These are phyloP conservation scores for Lepeophtheirus nordmannii DNA, from an alignment of 2,888 invertebrate species.

Conservation along the genomic window DNA sequence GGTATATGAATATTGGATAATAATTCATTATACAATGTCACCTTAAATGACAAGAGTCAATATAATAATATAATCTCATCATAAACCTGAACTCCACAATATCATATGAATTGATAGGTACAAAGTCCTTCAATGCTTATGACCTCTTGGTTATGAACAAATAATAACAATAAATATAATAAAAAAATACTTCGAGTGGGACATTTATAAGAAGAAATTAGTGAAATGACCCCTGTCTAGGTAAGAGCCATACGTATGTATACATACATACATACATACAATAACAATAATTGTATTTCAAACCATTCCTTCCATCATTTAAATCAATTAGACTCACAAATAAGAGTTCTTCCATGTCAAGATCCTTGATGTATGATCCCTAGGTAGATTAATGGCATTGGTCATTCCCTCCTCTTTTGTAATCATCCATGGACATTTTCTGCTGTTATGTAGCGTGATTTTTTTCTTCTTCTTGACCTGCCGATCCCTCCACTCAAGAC, in stretches of 20 bases:
- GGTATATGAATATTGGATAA: too few relatives aligned
- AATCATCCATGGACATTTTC: background rate
- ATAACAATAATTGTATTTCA: too few relatives aligned
- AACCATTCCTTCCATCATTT: too few relatives aligned
- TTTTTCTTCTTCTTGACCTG: background rate
- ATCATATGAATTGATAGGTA: background rate
- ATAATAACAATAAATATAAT: background rate
- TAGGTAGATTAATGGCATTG: background rate
- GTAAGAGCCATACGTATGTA: too few relatives aligned
- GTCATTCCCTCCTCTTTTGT: background rate
- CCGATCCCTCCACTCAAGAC: background rate
- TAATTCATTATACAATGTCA: too few relatives aligned
- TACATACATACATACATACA: too few relatives aligned
- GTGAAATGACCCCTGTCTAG: too few relatives aligned
- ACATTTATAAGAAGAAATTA: background rate
- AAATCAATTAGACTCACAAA: too few relatives aligned
- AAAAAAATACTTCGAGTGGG: constrained; percentile 1
- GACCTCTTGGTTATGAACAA: background rate
- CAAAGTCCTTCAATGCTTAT: background rate
- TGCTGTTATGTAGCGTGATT: background rate
- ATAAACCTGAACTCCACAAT: too few relatives aligned
- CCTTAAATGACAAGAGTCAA: too few relatives aligned
- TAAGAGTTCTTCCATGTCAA: too few relatives aligned
- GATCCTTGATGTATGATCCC: background rate
- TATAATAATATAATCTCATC: too few relatives aligned